A percentile compares a stretch with the other conserved stretches of the same genome.
Conservation (phyloP, 2,888 invertebrate genomes). For the Ophonus ardosiacus region DNA sequence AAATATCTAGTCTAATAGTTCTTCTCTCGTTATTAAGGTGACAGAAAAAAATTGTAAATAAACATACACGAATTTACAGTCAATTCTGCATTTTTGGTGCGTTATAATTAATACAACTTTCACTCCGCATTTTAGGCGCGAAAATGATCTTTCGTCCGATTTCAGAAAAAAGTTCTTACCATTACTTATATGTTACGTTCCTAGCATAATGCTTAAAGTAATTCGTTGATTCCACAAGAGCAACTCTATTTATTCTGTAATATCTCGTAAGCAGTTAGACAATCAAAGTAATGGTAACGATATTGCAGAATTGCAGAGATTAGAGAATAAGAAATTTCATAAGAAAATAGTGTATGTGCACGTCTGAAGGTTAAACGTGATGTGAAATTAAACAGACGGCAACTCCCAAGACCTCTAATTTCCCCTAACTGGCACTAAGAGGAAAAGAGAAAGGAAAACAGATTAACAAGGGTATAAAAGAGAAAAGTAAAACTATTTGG, state of each 20-base stretch:
- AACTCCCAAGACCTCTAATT: slow-evolving; percentile 3
- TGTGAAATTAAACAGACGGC: slow-evolving; percentile 16
- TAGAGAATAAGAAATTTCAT: slow-evolving; percentile 27
- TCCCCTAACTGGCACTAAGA: background rate
- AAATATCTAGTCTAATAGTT: too few species aligned
- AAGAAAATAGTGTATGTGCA: background rate
- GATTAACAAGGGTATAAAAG: background rate
- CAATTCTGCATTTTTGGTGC: too few species aligned
- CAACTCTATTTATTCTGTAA: background rate
- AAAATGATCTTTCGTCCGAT: too few species aligned
- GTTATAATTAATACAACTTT: too few species aligned
- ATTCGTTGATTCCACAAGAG: background rate
- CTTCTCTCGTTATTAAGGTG: too few species aligned
- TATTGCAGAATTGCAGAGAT: slow-evolving; percentile 3
- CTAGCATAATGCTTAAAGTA: background rate
- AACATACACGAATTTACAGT: too few species aligned
- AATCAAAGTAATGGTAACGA: background rate
- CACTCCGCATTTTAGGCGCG: too few species aligned
- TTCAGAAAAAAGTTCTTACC: too few species aligned
- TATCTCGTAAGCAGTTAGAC: background rate
- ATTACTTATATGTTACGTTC: too few species aligned
- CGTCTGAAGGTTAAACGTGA: background rate
- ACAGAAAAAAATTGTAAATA: too few species aligned
- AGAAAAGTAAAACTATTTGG: background rate
- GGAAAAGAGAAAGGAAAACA: background rate